These are phyloP conservation scores for Onthophagus sagittarius DNA, from an alignment of 2,888 invertebrate genomes.

Conservation along the genomic window DNA sequence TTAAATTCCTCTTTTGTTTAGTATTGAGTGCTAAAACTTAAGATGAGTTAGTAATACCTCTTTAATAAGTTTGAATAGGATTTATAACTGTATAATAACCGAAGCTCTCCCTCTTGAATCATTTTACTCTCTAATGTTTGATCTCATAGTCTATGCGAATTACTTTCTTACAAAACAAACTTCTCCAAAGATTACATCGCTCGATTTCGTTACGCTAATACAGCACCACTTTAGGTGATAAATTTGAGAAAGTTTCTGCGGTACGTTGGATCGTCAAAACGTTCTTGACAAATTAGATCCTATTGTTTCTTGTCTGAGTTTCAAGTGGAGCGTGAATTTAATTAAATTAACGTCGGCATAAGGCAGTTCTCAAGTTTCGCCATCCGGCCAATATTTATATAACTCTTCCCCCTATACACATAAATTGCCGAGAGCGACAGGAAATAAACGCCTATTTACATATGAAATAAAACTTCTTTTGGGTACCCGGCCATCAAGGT, in stretches of 20 bases:
- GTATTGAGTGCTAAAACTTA: no score
- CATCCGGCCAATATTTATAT: slow-evolving; percentile 21
- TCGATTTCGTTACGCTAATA: not conserved
- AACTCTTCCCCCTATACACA: slow-evolving; percentile 21
- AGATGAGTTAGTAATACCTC: no score
- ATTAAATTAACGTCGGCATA: slow-evolving; percentile 7
- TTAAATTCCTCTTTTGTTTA: no score
- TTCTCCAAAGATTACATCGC: no score
- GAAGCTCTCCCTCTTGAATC: no score
- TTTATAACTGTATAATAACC: no score
- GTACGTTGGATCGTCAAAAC: not conserved
- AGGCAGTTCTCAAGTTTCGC: slow-evolving; percentile 9
- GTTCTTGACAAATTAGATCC: slow-evolving; percentile 6
- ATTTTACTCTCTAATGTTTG: no score
- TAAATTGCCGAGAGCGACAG: slow-evolving; percentile 18
- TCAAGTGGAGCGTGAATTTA: slow-evolving; percentile 2
- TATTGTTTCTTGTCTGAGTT: slow-evolving; percentile 9
- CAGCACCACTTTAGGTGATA: not conserved
- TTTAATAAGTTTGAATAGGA: no score
- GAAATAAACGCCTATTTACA: slow-evolving; percentile 22
- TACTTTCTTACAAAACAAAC: no score
- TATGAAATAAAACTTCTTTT: slow-evolving; percentile 23
- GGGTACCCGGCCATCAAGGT: slow-evolving; percentile 10
- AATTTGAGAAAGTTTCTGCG: not conserved
- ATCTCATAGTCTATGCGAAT: no score